Percentiles rank a stretch among this genome's conserved stretches.
These are phyloP conservation scores for Caenorhabditis uteleia DNA, from an alignment of 2,888 invertebrate species.

Conservation along the genomic window DNA sequence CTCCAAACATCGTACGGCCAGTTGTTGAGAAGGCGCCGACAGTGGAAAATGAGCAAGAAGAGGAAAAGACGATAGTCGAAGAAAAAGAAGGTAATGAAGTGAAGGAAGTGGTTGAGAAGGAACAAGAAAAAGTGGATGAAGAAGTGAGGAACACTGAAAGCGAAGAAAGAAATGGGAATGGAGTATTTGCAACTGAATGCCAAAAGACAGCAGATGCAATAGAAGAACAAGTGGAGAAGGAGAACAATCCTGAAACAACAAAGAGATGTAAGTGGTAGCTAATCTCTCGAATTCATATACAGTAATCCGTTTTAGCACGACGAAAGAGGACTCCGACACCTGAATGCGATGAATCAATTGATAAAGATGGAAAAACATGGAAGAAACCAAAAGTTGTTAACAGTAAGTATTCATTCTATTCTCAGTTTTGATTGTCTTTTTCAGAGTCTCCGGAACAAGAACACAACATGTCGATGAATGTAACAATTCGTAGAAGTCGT, in stretches of 20 bases:
- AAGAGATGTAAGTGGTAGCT: not conserved
- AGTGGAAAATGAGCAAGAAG: not conserved
- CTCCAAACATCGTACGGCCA: not conserved
- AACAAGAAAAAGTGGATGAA: not conserved
- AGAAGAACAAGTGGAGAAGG: not conserved
- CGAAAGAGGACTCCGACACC: conserved; percentile 15
- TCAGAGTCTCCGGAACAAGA: conserved; percentile 16
- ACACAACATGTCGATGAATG: conserved; percentile 15
- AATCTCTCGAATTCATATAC: not conserved
- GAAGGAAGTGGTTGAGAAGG: not conserved
- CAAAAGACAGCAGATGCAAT: not conserved
- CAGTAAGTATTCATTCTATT: not conserved
- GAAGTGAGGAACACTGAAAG: not conserved
- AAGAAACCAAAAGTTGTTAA: conserved; percentile 23
- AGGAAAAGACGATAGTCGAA: conserved; percentile 11
- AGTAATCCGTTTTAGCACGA: conserved; percentile 6
- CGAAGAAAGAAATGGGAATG: too few species aligned
- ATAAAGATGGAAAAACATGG: conserved; percentile 16
- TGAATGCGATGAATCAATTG: conserved; percentile 11
- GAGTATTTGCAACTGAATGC: too few species aligned
- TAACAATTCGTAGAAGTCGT: conserved; percentile 14
- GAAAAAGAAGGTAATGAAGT: conserved; percentile 2
- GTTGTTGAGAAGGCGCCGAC: not conserved
- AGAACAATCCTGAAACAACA: not conserved
- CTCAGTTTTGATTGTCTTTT: not conserved